Evolutionary conservation across 2,113 vertebrate species (phyloP).

Genomic region (Rhea pennata): DNA sequence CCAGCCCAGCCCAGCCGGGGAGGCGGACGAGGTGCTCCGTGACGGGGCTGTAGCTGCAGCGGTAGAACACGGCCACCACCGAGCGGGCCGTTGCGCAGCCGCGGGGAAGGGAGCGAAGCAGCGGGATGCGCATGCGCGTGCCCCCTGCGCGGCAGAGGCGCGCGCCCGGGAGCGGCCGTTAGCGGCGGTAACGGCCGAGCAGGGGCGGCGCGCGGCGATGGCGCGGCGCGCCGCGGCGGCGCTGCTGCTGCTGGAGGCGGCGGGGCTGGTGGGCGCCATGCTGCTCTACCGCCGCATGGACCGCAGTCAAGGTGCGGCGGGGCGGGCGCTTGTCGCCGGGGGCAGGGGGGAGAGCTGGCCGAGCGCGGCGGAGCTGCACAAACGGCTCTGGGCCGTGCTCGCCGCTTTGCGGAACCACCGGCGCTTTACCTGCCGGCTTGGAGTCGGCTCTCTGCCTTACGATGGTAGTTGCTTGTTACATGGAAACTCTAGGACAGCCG

Average conservation of each 20-base stretch:
- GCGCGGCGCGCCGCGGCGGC: rapidly evolving
- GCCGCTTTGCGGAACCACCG: neutral
- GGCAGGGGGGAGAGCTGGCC: neutral
- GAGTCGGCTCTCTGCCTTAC: rapidly evolving
- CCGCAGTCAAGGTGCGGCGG: constrained; percentile 23
- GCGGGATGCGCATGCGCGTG: rapidly evolving
- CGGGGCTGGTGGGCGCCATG: neutral
- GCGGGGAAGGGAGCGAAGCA: rapidly evolving
- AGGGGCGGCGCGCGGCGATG: neutral
- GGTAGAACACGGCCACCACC: too few species aligned
- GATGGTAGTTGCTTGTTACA: rapidly evolving
- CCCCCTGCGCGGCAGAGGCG: rapidly evolving
- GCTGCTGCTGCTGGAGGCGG: neutral
- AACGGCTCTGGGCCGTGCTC: too few species aligned
- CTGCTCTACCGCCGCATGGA: constrained; percentile 58
- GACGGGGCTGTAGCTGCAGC: too few species aligned
- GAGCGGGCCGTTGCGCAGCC: too few species aligned
- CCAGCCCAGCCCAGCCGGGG: too few species aligned
- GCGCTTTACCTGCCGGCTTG: neutral
- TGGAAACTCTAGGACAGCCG: rapidly evolving
- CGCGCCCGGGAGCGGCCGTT: rapidly evolving
- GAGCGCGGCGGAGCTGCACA: too few species aligned
- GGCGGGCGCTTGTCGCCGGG: too few species aligned
- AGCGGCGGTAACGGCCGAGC: neutral
- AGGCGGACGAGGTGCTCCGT: too few species aligned